phyloP scores from a whole-genome alignment of 2,888 invertebrate genomes.

The Cremastinae sp. region DNA sequence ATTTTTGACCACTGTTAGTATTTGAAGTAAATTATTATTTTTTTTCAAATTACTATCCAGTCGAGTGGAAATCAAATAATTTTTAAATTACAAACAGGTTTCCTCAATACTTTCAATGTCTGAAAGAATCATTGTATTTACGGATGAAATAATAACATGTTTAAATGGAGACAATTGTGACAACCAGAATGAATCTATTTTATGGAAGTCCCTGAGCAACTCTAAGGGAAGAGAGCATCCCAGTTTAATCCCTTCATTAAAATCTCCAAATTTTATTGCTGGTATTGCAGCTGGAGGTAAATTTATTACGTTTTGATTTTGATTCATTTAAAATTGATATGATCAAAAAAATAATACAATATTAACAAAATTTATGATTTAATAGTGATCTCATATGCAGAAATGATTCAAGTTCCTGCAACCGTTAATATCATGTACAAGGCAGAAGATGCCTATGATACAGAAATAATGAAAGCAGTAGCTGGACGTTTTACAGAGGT shows the following conservation, averaged over 20 bases:
- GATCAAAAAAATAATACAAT: neutral
- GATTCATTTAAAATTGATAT: neutral
- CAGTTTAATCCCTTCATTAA: conserved; percentile 64
- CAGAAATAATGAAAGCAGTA: conserved; percentile 71
- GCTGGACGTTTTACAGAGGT: conserved; percentile 70
- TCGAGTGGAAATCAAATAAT: neutral
- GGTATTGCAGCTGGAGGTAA: conserved; percentile 77
- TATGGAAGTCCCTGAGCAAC: conserved; percentile 71
- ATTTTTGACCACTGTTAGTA: conserved; percentile 71
- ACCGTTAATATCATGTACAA: conserved; percentile 74
- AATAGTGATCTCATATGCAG: conserved; percentile 75
- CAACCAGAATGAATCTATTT: conserved; percentile 62
- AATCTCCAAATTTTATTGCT: conserved; percentile 75
- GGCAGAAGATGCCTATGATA: conserved; percentile 74
- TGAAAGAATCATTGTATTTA: conserved; percentile 68
- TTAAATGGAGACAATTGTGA: conserved; percentile 67
- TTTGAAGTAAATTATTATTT: neutral
- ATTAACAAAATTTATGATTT: neutral
- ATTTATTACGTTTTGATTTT: conserved; percentile 22
- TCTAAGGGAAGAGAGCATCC: conserved; percentile 63
- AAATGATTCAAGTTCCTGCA: conserved; percentile 70
- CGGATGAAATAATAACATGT: conserved; percentile 71
- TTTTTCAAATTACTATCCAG: neutral
- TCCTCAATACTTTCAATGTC: conserved; percentile 67
- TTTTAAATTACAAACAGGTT: conserved; percentile 67